phyloP scores from a whole-genome alignment of 2,113 vertebrate genomes.

The Platichthys flesus region DNA sequence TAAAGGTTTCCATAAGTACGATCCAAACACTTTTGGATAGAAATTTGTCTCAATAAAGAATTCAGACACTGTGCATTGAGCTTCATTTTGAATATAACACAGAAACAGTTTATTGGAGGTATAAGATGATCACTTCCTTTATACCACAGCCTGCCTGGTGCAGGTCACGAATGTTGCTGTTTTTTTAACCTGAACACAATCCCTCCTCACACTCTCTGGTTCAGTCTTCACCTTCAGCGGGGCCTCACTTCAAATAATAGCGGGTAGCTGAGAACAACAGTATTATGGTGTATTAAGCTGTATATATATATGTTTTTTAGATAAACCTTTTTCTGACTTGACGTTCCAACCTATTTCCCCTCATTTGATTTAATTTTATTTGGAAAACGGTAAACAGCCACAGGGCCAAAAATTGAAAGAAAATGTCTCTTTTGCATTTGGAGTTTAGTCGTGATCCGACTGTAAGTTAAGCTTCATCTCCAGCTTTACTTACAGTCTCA shows the following conservation, averaged over 20 bases:
- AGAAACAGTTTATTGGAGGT: too few species aligned
- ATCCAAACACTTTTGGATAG: too few species aligned
- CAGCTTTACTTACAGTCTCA: constrained; percentile 9
- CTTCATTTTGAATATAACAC: too few species aligned
- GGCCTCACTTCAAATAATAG: not conserved
- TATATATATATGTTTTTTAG: not conserved
- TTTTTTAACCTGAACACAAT: constrained; percentile 5
- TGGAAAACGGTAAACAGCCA: constrained; percentile 39
- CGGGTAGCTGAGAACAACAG: not conserved
- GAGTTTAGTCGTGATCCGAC: constrained; percentile 39
- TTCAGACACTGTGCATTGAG: too few species aligned
- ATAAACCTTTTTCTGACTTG: not conserved
- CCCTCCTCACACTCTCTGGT: not conserved
- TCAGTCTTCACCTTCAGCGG: not conserved
- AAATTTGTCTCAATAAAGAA: too few species aligned
- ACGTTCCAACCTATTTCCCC: constrained; percentile 27
- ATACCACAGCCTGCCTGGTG: too few species aligned
- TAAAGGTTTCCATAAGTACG: too few species aligned
- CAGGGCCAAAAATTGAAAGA: constrained; percentile 65
- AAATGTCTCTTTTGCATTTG: constrained; percentile 51
- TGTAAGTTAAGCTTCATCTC: constrained; percentile 19
- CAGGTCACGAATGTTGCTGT: not conserved
- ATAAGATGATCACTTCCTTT: too few species aligned
- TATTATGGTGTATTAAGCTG: too few species aligned
- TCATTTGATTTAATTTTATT: constrained; percentile 32